phyloP scores from a whole-genome alignment of 2,888 invertebrate species.

The Dryomyza anilis region DNA sequence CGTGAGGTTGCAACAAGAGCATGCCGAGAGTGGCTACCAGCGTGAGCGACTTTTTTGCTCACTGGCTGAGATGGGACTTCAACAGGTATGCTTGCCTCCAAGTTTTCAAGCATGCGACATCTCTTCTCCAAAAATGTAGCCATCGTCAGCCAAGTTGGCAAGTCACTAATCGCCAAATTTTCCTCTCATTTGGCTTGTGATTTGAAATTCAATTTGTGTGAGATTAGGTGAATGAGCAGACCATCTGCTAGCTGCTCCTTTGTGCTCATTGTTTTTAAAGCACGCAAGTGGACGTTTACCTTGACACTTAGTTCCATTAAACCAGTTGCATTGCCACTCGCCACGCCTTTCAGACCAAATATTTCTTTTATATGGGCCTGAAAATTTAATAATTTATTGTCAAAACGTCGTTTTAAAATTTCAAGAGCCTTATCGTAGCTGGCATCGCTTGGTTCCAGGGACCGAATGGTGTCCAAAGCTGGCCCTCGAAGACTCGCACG shows the following conservation, averaged over 20 bases:
- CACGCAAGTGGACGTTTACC: slow-evolving; percentile 27
- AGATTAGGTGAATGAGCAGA: slow-evolving; percentile 21
- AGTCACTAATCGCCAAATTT: background rate
- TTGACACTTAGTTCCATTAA: slow-evolving; percentile 34
- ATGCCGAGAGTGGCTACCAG: background rate
- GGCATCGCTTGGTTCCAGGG: slow-evolving; percentile 30
- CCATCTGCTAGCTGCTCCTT: slow-evolving; percentile 28
- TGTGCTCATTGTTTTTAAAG: slow-evolving; percentile 28
- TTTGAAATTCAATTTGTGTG: slow-evolving; percentile 21
- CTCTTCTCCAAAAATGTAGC: slow-evolving; percentile 24
- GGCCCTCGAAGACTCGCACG: slow-evolving; percentile 21
- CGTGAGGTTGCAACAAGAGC: slow-evolving; percentile 13
- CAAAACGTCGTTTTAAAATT: slow-evolving; percentile 34
- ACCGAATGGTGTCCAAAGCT: slow-evolving; percentile 33
- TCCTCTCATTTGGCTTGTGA: slow-evolving; percentile 31
- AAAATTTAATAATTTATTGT: slow-evolving; percentile 36
- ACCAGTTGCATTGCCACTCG: slow-evolving; percentile 27
- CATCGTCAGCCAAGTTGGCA: slow-evolving; percentile 22
- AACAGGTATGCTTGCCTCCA: slow-evolving; percentile 9
- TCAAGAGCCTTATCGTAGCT: slow-evolving; percentile 36
- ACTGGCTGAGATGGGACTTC: background rate
- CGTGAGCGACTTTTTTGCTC: background rate
- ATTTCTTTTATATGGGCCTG: slow-evolving; percentile 35
- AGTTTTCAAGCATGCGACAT: slow-evolving; percentile 23
- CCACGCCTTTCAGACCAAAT: slow-evolving; percentile 30